A percentile compares a stretch with the other conserved stretches of the same genome.
phyloP scores from a whole-genome alignment of 2,113 vertebrate species.

The Oplegnathus fasciatus region DNA sequence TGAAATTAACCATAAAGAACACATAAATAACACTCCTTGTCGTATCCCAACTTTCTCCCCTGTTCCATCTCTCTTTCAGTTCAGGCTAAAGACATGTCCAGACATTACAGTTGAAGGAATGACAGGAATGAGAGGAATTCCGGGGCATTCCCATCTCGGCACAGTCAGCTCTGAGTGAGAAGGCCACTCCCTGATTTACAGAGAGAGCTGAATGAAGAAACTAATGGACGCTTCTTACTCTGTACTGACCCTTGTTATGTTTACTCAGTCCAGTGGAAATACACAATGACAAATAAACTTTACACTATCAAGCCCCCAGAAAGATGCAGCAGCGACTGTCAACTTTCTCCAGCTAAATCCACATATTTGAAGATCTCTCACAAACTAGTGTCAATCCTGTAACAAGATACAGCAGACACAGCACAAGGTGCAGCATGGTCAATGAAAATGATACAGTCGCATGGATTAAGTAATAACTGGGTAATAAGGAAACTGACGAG shows the following conservation, averaged over 20 bases:
- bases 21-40: background rate
- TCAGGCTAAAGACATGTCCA: conserved; percentile 78
- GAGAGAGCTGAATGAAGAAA: conserved; percentile 32
- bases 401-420: background rate
- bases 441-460: background rate
- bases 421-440: conserved; percentile 8
- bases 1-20: background rate
- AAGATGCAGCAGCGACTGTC: background rate
- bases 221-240: background rate
- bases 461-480: conserved; percentile 17
- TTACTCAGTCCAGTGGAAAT: background rate
- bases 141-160: conserved; percentile 82
- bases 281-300: background rate
- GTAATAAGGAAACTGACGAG: conserved; percentile 12
- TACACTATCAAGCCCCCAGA: background rate
- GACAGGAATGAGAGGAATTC: conserved; percentile 85
- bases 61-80: background rate
- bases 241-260: background rate
- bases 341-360: background rate
- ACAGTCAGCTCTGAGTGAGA: conserved; percentile 50
- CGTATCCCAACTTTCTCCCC: background rate
- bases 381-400: background rate
- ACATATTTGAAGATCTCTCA: background rate
- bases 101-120: conserved; percentile 80
- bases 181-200: conserved; percentile 68